These are phyloP conservation scores for Myotis yumanensis DNA, from an alignment of 2,113 vertebrate genomes.

Conservation along the genomic window DNA sequence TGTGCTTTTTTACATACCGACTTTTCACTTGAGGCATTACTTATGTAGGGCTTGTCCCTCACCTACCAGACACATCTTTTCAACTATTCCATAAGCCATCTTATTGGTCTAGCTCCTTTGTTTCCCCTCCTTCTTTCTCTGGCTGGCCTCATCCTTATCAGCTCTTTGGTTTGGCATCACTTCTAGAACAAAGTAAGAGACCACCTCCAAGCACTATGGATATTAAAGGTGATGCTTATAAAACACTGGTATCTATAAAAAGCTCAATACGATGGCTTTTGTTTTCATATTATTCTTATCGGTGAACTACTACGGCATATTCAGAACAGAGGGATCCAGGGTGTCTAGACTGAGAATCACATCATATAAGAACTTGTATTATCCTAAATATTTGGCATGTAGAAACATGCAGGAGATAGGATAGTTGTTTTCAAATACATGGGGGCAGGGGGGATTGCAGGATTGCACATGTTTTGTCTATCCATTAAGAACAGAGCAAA, in stretches of 20 bases:
- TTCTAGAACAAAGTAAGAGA: conserved; percentile 26
- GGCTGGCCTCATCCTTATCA: not conserved
- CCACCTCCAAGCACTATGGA: not conserved
- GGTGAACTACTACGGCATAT: not conserved
- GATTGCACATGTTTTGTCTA: not conserved
- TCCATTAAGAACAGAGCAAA: conserved; percentile 1
- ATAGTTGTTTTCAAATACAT: not conserved
- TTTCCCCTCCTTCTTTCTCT: not conserved
- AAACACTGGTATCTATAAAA: not conserved
- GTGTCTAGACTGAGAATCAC: not conserved
- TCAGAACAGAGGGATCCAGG: not conserved
- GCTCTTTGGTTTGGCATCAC: not conserved
- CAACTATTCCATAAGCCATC: not conserved
- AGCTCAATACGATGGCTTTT: not conserved
- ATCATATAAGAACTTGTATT: not conserved
- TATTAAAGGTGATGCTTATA: conserved; percentile 20
- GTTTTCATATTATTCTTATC: not conserved
- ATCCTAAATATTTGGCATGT: not conserved
- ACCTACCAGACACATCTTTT: not conserved
- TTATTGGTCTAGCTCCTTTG: not conserved
- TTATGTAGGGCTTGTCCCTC: not conserved
- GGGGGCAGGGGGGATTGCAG: no score
- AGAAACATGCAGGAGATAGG: not conserved
- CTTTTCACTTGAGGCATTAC: not conserved
- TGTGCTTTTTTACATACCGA: not conserved